A percentile compares a stretch with the other conserved stretches of the same genome.
Conservation (phyloP, 2,113 vertebrate genomes). For the Copsychus sechellarum region DNA sequence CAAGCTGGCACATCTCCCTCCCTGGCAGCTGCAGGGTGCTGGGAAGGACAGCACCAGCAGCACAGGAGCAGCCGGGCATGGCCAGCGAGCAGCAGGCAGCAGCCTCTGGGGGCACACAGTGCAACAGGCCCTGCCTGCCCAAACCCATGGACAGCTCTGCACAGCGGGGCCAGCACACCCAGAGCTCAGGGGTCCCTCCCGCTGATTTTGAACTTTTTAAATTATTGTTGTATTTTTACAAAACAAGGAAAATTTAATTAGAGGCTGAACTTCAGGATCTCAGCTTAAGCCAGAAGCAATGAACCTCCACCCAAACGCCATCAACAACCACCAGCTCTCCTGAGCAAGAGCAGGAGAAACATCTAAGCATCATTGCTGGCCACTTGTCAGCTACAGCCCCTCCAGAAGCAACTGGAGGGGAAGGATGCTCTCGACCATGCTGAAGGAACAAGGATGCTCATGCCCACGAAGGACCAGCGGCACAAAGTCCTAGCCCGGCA, state of each 20-base stretch:
- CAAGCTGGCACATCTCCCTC: background rate
- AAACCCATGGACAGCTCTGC: background rate
- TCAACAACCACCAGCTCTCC: background rate
- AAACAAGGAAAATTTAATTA: background rate
- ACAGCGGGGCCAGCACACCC: rapidly evolving
- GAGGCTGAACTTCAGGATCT: background rate
- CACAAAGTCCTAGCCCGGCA: background rate
- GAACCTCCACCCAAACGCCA: rapidly evolving
- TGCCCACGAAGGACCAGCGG: background rate
- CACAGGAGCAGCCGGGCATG: rapidly evolving
- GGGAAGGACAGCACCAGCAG: background rate
- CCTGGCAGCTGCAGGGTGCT: rapidly evolving
- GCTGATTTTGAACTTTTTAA: background rate
- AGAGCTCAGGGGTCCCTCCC: background rate
- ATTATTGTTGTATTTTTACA: background rate
- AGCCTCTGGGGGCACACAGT: background rate
- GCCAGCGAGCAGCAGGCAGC: background rate
- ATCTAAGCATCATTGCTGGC: rapidly evolving
- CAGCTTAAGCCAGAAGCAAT: background rate
- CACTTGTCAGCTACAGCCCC: background rate
- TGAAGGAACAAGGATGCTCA: background rate
- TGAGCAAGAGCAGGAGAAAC: background rate
- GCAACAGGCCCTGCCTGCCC: background rate
- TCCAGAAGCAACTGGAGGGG: background rate
- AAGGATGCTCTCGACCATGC: background rate